Evolutionary conservation across 1,140 invertebrate genomes (phyloP).

Genomic region (Bemisia tabaci): DNA sequence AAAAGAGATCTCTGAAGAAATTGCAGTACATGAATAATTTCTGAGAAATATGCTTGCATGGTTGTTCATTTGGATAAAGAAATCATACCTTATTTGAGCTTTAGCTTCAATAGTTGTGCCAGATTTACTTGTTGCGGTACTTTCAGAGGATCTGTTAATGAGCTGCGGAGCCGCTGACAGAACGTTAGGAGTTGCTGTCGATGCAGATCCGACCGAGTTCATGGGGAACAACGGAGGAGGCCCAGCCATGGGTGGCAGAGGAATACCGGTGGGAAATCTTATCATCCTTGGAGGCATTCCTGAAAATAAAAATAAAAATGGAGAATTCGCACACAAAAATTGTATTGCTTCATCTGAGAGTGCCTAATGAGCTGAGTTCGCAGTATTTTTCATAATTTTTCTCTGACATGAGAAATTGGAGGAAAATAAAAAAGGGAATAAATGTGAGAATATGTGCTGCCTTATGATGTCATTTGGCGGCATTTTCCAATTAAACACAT

Average conservation of each 20-base stretch:
- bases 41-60: too few relatives aligned
- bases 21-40: too few relatives aligned
- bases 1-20: too few relatives aligned
- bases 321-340: background rate
- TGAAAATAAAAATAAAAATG: conserved; percentile 7
- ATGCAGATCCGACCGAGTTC: too few relatives aligned
- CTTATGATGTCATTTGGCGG: too few relatives aligned
- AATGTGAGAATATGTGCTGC: conserved; percentile 9
- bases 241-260: conserved; percentile 38
- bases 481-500: too few relatives aligned
- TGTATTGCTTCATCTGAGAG: too few relatives aligned
- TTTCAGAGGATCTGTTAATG: conserved; percentile 45
- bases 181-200: conserved; percentile 49
- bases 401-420: too few relatives aligned
- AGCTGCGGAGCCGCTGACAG: conserved; percentile 69
- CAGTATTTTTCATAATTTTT: too few relatives aligned
- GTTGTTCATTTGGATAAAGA: too few relatives aligned
- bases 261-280: conserved; percentile 27
- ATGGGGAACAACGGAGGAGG: conserved; percentile 35
- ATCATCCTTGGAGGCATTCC: conserved; percentile 35
- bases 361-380: too few relatives aligned
- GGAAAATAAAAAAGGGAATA: conserved; percentile 9
- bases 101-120: conserved; percentile 79
- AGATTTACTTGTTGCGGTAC: conserved; percentile 35
- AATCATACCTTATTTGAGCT: conserved; percentile 62